phyloP scores from a whole-genome alignment of 2,888 invertebrate genomes.

The Poecilus cupreus region DNA sequence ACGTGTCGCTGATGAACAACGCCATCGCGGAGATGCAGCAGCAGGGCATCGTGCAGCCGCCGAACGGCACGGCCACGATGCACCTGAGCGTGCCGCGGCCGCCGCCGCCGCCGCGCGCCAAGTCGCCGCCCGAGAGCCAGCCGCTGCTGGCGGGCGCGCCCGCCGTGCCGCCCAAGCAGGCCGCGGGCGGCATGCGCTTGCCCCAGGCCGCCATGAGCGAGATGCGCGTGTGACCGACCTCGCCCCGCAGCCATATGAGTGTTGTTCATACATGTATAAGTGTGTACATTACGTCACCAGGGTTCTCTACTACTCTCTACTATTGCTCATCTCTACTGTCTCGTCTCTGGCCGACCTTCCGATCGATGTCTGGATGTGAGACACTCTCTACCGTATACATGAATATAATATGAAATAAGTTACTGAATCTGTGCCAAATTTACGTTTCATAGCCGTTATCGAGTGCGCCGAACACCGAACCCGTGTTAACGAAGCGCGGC shows the following conservation, averaged over 20 bases:
- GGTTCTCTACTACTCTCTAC: conserved; percentile 55
- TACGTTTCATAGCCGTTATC: conserved; percentile 56
- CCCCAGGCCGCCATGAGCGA: conserved; percentile 91
- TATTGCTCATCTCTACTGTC: conserved; percentile 57
- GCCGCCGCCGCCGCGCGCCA: conserved; percentile 76
- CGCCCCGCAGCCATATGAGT: conserved; percentile 40
- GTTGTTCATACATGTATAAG: conserved; percentile 58
- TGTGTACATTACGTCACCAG: conserved; percentile 57
- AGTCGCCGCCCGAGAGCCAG: conserved; percentile 77
- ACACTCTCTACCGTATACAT: conserved; percentile 52
- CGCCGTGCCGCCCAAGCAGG: conserved; percentile 72
- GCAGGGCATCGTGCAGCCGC: conserved; percentile 77
- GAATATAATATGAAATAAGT: conserved; percentile 47
- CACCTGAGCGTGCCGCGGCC: conserved; percentile 76
- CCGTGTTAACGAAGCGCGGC: conserved; percentile 37
- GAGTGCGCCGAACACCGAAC: conserved; percentile 43
- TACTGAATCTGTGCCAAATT: conserved; percentile 59
- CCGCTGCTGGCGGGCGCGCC: conserved; percentile 72
- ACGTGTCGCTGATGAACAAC: conserved; percentile 74
- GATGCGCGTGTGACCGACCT: conserved; percentile 89
- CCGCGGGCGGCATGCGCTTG: conserved; percentile 77
- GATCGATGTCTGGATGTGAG: conserved; percentile 47
- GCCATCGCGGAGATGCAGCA: conserved; percentile 76
- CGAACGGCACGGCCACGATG: conserved; percentile 77
- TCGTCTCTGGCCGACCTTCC: conserved; percentile 46